A percentile compares a stretch with the other conserved stretches of the same genome.
Evolutionary conservation across 2,113 vertebrate species (phyloP).

Genomic region (Fulica atra): DNA sequence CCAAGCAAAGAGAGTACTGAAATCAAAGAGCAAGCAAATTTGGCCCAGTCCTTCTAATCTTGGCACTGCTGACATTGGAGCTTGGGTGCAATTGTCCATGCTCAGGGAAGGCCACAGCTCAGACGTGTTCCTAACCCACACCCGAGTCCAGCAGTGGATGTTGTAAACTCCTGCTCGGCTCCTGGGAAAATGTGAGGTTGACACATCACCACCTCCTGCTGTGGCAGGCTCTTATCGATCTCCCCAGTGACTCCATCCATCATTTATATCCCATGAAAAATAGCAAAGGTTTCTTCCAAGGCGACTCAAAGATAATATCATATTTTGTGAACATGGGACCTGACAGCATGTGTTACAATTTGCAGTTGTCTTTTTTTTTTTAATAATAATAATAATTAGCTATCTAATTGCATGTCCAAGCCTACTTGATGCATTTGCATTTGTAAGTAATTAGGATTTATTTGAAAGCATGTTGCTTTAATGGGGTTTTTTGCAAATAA

Average conservation of each 20-base stretch:
- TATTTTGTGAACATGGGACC: neutral
- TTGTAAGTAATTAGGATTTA: slow-evolving; percentile 73
- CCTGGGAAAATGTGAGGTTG: neutral
- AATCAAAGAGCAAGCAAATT: neutral
- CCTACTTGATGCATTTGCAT: slow-evolving; percentile 63
- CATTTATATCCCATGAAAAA: neutral
- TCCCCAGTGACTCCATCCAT: neutral
- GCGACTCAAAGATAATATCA: neutral
- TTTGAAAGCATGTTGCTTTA: slow-evolving; percentile 71
- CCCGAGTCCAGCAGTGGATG: neutral
- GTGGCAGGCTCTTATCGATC: neutral
- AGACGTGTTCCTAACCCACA: neutral
- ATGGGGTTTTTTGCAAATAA: slow-evolving; percentile 65
- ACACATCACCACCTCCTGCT: neutral
- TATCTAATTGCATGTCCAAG: slow-evolving; percentile 69
- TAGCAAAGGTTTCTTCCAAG: neutral
- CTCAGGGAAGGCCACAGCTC: neutral
- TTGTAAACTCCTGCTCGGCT: neutral
- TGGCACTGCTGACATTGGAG: neutral
- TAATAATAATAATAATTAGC: slow-evolving; percentile 62
- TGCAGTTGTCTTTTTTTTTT: neutral
- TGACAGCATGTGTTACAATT: neutral
- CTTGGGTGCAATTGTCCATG: fast-evolving
- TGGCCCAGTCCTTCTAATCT: neutral
- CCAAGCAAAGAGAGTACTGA: neutral